phyloP scores from a whole-genome alignment of 2,888 invertebrate species.

The Stratiomys singularior region DNA sequence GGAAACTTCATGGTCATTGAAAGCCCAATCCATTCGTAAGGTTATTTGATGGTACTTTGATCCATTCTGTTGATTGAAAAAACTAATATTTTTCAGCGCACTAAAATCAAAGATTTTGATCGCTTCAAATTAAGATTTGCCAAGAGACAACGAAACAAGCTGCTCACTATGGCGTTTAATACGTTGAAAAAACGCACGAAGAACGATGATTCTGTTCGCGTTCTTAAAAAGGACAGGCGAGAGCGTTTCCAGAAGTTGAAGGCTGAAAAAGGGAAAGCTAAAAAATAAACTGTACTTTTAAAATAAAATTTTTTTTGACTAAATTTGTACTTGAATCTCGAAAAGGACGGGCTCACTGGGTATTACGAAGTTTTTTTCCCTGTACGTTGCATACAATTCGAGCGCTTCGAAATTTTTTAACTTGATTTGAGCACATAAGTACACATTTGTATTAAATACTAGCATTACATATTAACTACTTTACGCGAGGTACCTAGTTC shows the following conservation, averaged over 20 bases:
- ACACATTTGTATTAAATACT: no score
- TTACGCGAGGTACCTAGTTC: no score
- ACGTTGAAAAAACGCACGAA: slow-evolving; percentile 76
- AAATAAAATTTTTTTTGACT: no score
- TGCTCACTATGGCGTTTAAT: slow-evolving; percentile 81
- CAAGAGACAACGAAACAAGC: slow-evolving; percentile 84
- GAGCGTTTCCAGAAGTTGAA: slow-evolving; percentile 62
- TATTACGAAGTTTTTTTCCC: no score
- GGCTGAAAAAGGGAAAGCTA: slow-evolving; percentile 66
- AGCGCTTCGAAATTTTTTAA: no score
- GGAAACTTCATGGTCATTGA: slow-evolving; percentile 89
- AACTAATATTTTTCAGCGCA: slow-evolving; percentile 70
- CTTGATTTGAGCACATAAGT: no score
- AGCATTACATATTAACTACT: no score
- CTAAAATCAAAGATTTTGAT: slow-evolving; percentile 91
- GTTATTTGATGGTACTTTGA: slow-evolving; percentile 65
- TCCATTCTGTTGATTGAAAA: not conserved
- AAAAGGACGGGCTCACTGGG: no score
- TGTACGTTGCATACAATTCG: no score
- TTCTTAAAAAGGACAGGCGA: slow-evolving; percentile 64
- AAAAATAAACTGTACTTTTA: slow-evolving; percentile 63
- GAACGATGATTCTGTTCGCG: slow-evolving; percentile 69
- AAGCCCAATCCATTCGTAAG: slow-evolving; percentile 85
- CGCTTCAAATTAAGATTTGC: slow-evolving; percentile 94
- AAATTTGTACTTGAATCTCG: no score